These are phyloP conservation scores for Daphoenositta chrysoptera DNA, from an alignment of 2,113 vertebrate genomes.

Conservation along the genomic window DNA sequence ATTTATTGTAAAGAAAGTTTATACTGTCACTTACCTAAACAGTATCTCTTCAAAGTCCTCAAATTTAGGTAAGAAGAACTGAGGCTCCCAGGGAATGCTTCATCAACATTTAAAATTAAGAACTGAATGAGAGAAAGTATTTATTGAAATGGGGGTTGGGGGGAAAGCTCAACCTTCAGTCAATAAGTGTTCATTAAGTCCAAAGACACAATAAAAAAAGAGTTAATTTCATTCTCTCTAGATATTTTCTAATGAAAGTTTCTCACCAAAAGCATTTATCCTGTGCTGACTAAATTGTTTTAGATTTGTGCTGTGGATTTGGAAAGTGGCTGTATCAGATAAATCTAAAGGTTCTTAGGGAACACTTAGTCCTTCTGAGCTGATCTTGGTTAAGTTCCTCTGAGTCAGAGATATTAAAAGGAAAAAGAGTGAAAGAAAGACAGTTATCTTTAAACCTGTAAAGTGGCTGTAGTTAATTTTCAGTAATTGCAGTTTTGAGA, in stretches of 20 bases:
- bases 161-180: not conserved
- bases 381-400: not conserved
- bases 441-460: not conserved
- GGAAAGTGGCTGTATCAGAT: not conserved
- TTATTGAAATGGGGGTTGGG: not conserved
- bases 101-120: not conserved
- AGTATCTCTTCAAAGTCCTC: not conserved
- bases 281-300: not conserved
- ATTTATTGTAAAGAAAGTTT: not conserved
- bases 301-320: not conserved
- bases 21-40: not conserved
- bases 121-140: not conserved
- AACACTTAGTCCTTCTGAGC: not conserved
- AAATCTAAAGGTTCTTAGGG: conserved; percentile 11
- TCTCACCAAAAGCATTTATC: conserved; percentile 25
- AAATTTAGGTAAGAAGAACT: not conserved
- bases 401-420: not conserved
- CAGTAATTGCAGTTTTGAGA: not conserved
- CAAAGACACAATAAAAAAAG: not conserved
- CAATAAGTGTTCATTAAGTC: conserved; percentile 19
- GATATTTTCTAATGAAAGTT: not conserved
- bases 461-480: not conserved
- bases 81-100: not conserved
- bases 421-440: not conserved
- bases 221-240: conserved; percentile 6